A percentile compares a stretch with the other conserved stretches of the same genome.
These are phyloP conservation scores for Saccostrea echinata DNA, from an alignment of 1,140 invertebrate genomes.

Conservation along the genomic window DNA sequence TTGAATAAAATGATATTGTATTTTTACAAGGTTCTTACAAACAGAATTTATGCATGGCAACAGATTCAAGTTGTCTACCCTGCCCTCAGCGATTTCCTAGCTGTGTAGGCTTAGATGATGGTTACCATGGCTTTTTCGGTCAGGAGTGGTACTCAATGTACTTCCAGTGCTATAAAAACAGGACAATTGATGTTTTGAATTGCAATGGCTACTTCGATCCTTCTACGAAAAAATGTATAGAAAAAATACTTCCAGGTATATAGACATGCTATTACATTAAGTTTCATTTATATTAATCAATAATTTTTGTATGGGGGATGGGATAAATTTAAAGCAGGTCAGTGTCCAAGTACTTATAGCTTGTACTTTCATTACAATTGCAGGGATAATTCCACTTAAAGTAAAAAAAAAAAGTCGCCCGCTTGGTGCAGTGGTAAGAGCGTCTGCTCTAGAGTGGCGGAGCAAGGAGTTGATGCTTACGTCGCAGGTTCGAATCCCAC, in stretches of 20 bases:
- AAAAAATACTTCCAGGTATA: slow-evolving; percentile 38
- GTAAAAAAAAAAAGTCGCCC: too few relatives aligned
- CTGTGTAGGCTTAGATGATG: slow-evolving; percentile 62
- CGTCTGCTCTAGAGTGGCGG: too few relatives aligned
- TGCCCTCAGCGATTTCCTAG: slow-evolving; percentile 59
- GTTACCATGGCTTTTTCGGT: slow-evolving; percentile 54
- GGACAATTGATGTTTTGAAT: slow-evolving; percentile 52
- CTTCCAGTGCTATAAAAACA: slow-evolving; percentile 57
- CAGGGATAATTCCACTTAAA: not conserved
- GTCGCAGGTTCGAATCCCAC: too few relatives aligned
- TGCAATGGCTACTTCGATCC: slow-evolving; percentile 60
- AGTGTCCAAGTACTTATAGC: not conserved
- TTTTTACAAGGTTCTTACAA: slow-evolving; percentile 57
- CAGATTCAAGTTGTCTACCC: slow-evolving; percentile 53
- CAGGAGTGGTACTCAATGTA: slow-evolving; percentile 55
- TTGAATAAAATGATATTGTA: not conserved
- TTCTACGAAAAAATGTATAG: slow-evolving; percentile 48
- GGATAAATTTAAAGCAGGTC: too few relatives aligned
- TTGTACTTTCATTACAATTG: not conserved
- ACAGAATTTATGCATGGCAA: slow-evolving; percentile 57
- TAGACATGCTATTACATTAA: not conserved
- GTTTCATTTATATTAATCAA: not conserved
- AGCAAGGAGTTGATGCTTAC: too few relatives aligned
- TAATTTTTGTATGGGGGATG: not conserved
- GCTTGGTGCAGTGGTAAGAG: too few relatives aligned